Evolutionary conservation across 2,888 invertebrate species (phyloP).

Genomic region (Eustalomyia histrio): DNA sequence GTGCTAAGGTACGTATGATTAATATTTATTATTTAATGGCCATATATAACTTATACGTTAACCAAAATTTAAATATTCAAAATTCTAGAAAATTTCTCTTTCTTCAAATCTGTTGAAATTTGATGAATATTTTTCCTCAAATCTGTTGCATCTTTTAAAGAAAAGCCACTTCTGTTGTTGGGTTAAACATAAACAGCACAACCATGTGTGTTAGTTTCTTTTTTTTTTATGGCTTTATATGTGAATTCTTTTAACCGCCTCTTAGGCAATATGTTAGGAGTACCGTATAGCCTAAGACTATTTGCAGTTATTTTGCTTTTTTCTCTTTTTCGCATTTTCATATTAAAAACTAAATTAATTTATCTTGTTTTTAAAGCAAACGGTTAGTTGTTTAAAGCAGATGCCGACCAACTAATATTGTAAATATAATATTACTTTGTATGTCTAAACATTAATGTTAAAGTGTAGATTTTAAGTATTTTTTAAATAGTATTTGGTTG

Average conservation of each 20-base stretch:
- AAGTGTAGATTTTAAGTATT: background rate
- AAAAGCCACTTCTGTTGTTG: background rate
- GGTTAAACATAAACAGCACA: background rate
- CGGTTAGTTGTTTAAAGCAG: slow-evolving; percentile 18
- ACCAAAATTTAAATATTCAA: no score
- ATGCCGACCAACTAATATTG: slow-evolving; percentile 31
- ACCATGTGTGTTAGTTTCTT: slow-evolving; percentile 1
- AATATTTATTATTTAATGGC: no score
- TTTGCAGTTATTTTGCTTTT: slow-evolving; percentile 48
- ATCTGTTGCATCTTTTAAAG: no score
- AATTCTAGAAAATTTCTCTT: no score
- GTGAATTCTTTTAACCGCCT: slow-evolving; percentile 60
- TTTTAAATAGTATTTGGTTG: slow-evolving; percentile 13
- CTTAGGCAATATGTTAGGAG: slow-evolving; percentile 61
- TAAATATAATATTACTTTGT: slow-evolving; percentile 28
- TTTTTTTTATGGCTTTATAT: slow-evolving; percentile 39
- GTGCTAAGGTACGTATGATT: no score
- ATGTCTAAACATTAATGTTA: slow-evolving; percentile 6
- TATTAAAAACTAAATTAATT: slow-evolving; percentile 60
- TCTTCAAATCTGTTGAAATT: no score
- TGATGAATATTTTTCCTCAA: no score
- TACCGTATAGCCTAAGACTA: slow-evolving; percentile 49
- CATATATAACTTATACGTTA: no score
- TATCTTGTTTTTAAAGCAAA: slow-evolving; percentile 47
- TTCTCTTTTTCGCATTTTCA: slow-evolving; percentile 38